These are phyloP conservation scores for Odontothrips loti DNA, from an alignment of 2,888 invertebrate genomes.

Conservation along the genomic window DNA sequence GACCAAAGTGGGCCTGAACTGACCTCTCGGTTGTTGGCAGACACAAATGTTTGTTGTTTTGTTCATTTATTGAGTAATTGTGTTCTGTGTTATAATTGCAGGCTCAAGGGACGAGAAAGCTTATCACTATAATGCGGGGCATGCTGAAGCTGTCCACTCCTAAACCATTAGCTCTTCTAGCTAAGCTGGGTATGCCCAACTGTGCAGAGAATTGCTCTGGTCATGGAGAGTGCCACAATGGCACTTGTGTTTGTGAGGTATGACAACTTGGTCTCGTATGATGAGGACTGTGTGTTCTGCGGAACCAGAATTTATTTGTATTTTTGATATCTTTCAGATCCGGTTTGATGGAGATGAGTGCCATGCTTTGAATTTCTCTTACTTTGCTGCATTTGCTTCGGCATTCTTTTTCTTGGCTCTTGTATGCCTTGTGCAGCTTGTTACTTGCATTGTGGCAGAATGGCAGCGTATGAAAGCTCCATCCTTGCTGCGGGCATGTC, in stretches of 20 bases:
- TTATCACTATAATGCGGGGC: background rate
- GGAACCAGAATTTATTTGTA: background rate
- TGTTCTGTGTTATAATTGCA: background rate
- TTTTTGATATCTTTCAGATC: constrained; percentile 47
- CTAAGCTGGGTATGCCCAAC: constrained; percentile 11
- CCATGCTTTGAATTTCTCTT: constrained; percentile 76
- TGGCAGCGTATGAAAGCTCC: constrained; percentile 80
- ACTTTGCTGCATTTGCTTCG: constrained; percentile 58
- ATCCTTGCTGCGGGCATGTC: constrained; percentile 73
- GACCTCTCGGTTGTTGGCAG: background rate
- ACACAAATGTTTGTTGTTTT: too few species aligned
- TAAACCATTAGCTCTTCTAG: background rate
- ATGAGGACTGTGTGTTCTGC: background rate
- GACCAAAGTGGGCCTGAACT: background rate
- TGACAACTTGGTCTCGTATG: background rate
- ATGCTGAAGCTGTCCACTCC: background rate
- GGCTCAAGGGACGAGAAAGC: background rate
- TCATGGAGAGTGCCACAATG: constrained; percentile 86
- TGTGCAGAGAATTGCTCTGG: constrained; percentile 79
- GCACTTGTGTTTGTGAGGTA: constrained; percentile 89
- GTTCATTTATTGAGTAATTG: background rate
- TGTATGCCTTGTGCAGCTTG: constrained; percentile 77
- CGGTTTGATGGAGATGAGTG: constrained; percentile 78
- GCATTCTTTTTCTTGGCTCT: constrained; percentile 79
- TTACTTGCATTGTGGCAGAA: constrained; percentile 77